Evolutionary conservation across 2,888 invertebrate species (phyloP).

Genomic region (Calameuta pallipes): DNA sequence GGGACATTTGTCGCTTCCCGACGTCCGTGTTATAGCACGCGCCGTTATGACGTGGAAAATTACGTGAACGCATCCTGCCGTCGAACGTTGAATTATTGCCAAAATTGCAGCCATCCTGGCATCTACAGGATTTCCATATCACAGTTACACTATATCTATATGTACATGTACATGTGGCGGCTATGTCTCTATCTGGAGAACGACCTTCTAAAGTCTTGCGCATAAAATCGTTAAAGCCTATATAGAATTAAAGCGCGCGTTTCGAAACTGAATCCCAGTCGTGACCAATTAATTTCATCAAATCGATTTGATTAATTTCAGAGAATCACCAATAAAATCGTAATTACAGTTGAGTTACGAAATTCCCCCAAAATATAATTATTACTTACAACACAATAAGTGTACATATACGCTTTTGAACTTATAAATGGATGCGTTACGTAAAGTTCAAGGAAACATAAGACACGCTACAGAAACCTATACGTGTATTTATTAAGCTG

Average conservation of each 20-base stretch:
- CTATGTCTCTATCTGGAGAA: background rate
- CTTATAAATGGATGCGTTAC: background rate
- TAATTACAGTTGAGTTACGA: background rate
- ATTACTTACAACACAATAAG: background rate
- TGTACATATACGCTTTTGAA: background rate
- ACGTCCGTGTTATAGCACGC: background rate
- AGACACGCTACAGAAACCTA: background rate
- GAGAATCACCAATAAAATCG: background rate
- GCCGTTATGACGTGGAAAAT: background rate
- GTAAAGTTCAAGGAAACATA: background rate
- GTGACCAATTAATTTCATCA: background rate
- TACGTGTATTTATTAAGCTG: background rate
- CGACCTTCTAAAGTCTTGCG: background rate
- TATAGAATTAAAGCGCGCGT: background rate
- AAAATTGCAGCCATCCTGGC: constrained; percentile 7
- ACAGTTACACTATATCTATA: background rate
- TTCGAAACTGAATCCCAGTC: background rate
- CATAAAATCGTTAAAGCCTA: background rate
- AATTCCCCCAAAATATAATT: background rate
- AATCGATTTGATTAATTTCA: background rate
- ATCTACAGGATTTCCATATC: background rate
- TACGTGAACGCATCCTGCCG: background rate
- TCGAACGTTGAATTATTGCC: background rate
- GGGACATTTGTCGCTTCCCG: constrained; percentile 30
- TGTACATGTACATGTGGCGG: background rate